Base-by-base conservation (phyloP, 2,888 invertebrate species). In the Parthenolecanium corni region DNA sequence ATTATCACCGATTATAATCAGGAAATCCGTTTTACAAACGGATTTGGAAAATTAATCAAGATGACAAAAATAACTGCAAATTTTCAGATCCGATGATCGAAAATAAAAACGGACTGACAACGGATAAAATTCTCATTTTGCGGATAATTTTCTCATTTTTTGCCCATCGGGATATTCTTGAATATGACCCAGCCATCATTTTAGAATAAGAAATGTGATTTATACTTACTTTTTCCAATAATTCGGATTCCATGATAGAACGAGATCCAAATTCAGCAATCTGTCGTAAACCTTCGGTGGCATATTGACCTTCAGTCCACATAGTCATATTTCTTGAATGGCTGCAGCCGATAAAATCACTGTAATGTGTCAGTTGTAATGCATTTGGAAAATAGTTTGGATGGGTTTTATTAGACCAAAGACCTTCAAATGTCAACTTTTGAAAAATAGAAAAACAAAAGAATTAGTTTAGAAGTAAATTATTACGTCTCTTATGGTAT, bases 241-340 rank as follows among this genome's bases (percentile, higher is more conserved):
- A 80, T 74, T 98, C 97, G 65, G 87, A 85, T 73, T 98, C 97
- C 63, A 97, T 77, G 2, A 86, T 86, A 52, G 91, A 83, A 0
- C 95, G 93, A 38, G 89, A 87, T 0, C 97, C 98, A 77, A 91
- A 92, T 72, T 97, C 96, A 1, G 97, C 97, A 51, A 99, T 81
- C 70, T 94, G 86, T 54, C 89, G 82, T 63, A 98, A 78, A 0
- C 97, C 98, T 65, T 89, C 85, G 62, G 91, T 89, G 4, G 97
- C 90, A 24, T 82, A 75, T 62, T 87, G 83, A 0, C 94, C 95
- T 69, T 89, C 89, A 69, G 86, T 85, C 96, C 97, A 98, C 70
- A 98, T 95, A 25, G 92, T 82, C 70, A 86, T 89, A 73, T 91
- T 89, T 47, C 82, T 80, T 11, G 86, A 86, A 72, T 98, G 97